phyloP scores from a whole-genome alignment of 1,140 invertebrate species.

The Lineus longissimus region DNA sequence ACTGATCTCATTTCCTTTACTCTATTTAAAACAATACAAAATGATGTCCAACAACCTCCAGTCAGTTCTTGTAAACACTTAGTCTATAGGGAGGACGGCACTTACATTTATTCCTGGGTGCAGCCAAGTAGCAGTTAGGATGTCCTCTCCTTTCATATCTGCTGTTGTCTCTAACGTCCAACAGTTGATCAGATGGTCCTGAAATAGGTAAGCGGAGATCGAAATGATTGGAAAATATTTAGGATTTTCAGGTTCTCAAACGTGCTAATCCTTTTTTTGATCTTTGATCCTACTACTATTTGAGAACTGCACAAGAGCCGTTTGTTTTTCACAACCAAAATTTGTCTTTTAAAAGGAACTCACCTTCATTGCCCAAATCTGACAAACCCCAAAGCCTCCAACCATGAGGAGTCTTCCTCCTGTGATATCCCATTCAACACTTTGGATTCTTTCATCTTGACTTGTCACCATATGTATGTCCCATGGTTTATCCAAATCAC shows the following conservation, averaged over 20 bases:
- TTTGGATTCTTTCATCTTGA: slow-evolving; percentile 1
- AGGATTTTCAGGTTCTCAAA: no score
- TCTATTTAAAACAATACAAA: no score
- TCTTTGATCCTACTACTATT: no score
- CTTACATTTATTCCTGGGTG: slow-evolving; percentile 47
- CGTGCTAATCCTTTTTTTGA: no score
- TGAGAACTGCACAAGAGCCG: no score
- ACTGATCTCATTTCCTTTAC: no score
- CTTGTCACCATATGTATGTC: slow-evolving; percentile 6
- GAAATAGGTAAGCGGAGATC: slow-evolving; percentile 8
- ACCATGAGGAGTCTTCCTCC: slow-evolving; percentile 13
- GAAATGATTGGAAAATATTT: no score
- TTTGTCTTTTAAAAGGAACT: background rate
- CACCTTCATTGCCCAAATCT: slow-evolving; percentile 19
- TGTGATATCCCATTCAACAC: slow-evolving; percentile 13
- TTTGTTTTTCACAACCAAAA: no score
- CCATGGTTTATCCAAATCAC: slow-evolving; percentile 19
- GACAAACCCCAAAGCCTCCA: slow-evolving; percentile 6
- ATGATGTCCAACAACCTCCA: slow-evolving; percentile 3
- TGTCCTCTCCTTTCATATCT: slow-evolving; percentile 38
- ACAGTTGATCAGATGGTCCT: slow-evolving; percentile 45
- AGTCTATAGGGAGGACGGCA: no score
- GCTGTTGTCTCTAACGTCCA: slow-evolving; percentile 35
- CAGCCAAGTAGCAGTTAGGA: slow-evolving; percentile 45
- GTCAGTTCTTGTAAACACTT: background rate